Evolutionary conservation across 2,888 invertebrate species (phyloP).

Genomic region (Lomographa bimaculata): DNA sequence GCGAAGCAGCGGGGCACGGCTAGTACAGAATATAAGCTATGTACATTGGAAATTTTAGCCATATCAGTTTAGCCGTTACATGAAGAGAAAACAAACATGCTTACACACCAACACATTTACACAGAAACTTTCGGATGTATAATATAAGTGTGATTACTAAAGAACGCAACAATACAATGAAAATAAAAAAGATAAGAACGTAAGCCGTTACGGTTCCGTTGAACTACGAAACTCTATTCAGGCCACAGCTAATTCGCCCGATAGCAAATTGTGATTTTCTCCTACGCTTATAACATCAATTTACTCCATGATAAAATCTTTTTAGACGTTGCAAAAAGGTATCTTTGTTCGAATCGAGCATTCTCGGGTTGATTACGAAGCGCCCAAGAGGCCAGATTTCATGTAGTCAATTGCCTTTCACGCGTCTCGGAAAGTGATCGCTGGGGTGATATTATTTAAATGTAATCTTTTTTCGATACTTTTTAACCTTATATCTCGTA

Average conservation of each 20-base stretch:
- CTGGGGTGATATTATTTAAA: slow-evolving; percentile 82
- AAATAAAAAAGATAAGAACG: too few relatives aligned
- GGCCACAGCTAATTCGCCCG: slow-evolving; percentile 62
- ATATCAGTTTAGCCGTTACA: too few relatives aligned
- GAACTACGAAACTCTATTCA: slow-evolving; percentile 28
- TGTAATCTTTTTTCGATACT: slow-evolving; percentile 82
- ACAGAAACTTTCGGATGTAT: too few relatives aligned
- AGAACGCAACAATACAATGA: too few relatives aligned
- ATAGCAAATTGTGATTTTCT: slow-evolving; percentile 77
- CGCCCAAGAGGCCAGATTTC: slow-evolving; percentile 78
- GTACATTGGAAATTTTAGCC: too few relatives aligned
- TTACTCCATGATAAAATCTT: slow-evolving; percentile 76
- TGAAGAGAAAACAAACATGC: too few relatives aligned
- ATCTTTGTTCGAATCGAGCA: slow-evolving; percentile 70
- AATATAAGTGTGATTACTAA: too few relatives aligned
- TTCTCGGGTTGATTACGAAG: slow-evolving; percentile 74
- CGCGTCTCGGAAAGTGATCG: slow-evolving; percentile 76
- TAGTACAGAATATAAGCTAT: too few relatives aligned
- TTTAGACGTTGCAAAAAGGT: slow-evolving; percentile 73
- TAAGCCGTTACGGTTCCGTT: too few relatives aligned
- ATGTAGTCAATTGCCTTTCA: slow-evolving; percentile 73
- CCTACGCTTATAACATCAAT: slow-evolving; percentile 66
- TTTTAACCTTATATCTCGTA: slow-evolving; percentile 56
- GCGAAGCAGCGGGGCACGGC: too few relatives aligned
- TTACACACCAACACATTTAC: too few relatives aligned